Evolutionary conservation across 2,797 vertebrate genomes (phyloP), one percentile per base, ranked within the genome.

Genomic region (Enteromius mattozi): DNA sequence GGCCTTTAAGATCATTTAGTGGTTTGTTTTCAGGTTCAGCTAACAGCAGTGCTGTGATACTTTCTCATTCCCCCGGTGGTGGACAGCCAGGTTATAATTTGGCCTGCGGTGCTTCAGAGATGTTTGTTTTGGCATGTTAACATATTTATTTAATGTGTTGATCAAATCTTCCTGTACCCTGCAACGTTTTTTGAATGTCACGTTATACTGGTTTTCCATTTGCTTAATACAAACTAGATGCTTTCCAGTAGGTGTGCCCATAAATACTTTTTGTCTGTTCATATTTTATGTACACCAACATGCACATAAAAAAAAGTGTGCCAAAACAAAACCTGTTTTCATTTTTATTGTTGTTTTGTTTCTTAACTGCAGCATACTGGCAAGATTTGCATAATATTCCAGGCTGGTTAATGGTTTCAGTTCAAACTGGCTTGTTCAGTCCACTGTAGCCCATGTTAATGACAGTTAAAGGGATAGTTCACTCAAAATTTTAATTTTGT

Each of bases 141-240:
- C 89, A 76, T 94, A 93, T 94, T 95, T 94, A 91, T 94, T 94
- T 92, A 93, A 89, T 92, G 89, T 93, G 91, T 90, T 95, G 90
- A 90, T 89, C 88, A 90, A 93, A 91, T 91, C 17, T 40, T 86
- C 27, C 51, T 80, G 33, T 27, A 83, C 54, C 14, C 30, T 80
- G 42, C 49, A 8, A 81, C 35, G 47, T 72, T 78, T 75, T 77
- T 45, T 3, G 35, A 33, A 77, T 91, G 87, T 76, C 85, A 87
- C 42, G 76, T 74, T 10, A 42, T 37, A 40, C 77, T 40, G 2
- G 70, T 83, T 82, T 76, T 71, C 65, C 37, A 47, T 65, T 76
- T 84, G 63, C 47, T 13, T 84, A n/a, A 70, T 24, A 51, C 69
- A 51, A 74, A 40, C 42, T 35, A 47, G 21, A 77, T 78, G 30